phyloP scores from a whole-genome alignment of 1,140 invertebrate species.

The Drosophila tsacasi region DNA sequence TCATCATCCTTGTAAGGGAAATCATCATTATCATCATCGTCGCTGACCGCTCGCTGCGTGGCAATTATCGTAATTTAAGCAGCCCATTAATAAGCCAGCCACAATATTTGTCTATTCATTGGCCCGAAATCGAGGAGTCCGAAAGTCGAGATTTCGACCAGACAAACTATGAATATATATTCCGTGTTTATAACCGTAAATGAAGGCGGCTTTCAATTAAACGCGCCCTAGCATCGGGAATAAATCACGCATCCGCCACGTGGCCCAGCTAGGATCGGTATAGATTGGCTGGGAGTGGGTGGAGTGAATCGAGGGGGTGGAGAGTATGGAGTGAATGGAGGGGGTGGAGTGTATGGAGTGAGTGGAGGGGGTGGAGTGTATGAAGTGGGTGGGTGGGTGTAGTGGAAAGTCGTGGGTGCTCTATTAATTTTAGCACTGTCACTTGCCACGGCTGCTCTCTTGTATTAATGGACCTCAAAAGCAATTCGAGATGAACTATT shows the following conservation, averaged over 20 bases:
- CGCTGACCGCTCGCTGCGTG: conserved; percentile 40
- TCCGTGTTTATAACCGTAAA: conserved; percentile 8
- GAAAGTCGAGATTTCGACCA: conserved; percentile 38
- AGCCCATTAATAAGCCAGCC: conserved; percentile 70
- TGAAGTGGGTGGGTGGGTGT: conserved; percentile 31
- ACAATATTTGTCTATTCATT: conserved; percentile 75
- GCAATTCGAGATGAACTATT: conserved; percentile 54
- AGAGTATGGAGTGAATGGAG: not conserved
- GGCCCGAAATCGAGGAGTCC: conserved; percentile 40
- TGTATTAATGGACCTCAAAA: conserved; percentile 55
- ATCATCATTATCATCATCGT: conserved; percentile 12
- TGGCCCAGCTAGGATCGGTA: conserved; percentile 38
- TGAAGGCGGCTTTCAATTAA: conserved; percentile 66
- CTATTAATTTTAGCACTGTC: conserved; percentile 74
- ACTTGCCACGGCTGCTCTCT: conserved; percentile 67
- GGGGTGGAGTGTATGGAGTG: not conserved
- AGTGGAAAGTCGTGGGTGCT: conserved; percentile 58
- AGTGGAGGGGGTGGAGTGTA: not conserved
- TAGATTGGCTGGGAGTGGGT: not conserved
- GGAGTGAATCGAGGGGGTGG: not conserved
- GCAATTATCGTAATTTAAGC: conserved; percentile 54
- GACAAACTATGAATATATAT: conserved; percentile 38
- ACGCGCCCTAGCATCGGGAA: conserved; percentile 53
- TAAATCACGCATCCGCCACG: conserved; percentile 74
- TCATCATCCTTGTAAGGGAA: conserved; percentile 24